phyloP scores from a whole-genome alignment of 2,888 invertebrate species.

The Drosophila borealis region DNA sequence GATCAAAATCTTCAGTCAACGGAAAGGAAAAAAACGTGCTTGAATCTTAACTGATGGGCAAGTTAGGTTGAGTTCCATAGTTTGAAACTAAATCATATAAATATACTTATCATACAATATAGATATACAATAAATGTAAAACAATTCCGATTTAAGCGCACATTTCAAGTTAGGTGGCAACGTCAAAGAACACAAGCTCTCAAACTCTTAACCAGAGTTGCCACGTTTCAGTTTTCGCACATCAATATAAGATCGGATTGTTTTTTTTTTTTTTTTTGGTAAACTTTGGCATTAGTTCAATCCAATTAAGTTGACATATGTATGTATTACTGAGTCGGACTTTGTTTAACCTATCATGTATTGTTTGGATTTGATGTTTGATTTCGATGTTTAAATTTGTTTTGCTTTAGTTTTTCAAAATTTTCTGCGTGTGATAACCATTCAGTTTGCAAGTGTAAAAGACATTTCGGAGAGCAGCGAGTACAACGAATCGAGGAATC shows the following conservation, averaged over 20 bases:
- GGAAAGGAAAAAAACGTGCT: too few relatives aligned
- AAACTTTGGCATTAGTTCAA: background rate
- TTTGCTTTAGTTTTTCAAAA: conserved; percentile 39
- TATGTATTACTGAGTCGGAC: conserved; percentile 3
- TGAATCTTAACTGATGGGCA: too few relatives aligned
- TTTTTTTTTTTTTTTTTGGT: too few relatives aligned
- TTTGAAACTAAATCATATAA: too few relatives aligned
- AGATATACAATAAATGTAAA: too few relatives aligned
- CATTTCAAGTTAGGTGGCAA: background rate
- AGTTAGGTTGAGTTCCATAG: too few relatives aligned
- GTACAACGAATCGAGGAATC: conserved; percentile 3
- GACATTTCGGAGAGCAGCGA: conserved; percentile 4
- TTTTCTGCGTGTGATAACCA: conserved; percentile 23
- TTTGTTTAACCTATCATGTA: conserved; percentile 43
- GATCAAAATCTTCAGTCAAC: too few relatives aligned
- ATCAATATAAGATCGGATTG: background rate
- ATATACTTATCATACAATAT: too few relatives aligned
- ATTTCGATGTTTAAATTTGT: conserved; percentile 31
- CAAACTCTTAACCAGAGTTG: background rate
- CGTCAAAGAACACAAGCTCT: too few relatives aligned
- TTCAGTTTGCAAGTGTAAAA: conserved; percentile 10
- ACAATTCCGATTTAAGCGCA: too few relatives aligned
- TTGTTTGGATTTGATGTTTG: conserved; percentile 20
- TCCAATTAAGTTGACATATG: background rate
- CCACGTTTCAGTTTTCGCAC: background rate